A percentile compares a stretch with the other conserved stretches of the same genome.
Evolutionary conservation across 53 echinoderm and acorn worm genomes (phyloP).

Genomic region (Mesocentrotus franciscanus): DNA sequence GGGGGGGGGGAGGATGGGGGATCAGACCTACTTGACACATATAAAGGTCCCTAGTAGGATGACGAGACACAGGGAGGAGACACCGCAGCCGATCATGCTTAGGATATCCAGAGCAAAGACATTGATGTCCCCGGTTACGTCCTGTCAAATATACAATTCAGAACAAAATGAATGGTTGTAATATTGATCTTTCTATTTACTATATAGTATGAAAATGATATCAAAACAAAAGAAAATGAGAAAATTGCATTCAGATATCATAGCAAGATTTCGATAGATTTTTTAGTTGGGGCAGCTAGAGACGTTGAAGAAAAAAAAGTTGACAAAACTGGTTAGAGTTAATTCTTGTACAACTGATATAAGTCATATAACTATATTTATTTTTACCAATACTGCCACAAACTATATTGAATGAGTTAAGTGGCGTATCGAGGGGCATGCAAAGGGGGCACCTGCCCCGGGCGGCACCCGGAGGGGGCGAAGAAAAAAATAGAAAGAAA

Average conservation of each 20-base stretch:
- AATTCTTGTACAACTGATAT: no score
- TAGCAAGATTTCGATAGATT: background rate
- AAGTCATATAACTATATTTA: no score
- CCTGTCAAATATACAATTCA: slow-evolving; percentile 63
- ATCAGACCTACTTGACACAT: slow-evolving; percentile 67
- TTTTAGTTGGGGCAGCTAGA: no score
- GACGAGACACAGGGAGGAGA: slow-evolving; percentile 73
- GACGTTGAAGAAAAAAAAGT: no score
- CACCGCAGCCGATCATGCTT: slow-evolving; percentile 76
- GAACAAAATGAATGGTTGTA: background rate
- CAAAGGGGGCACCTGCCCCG: no score
- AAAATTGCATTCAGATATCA: background rate
- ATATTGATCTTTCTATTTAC: background rate
- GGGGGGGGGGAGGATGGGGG: background rate
- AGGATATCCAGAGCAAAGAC: slow-evolving; percentile 63
- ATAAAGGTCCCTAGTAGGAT: slow-evolving; percentile 73
- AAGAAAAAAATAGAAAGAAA: no score
- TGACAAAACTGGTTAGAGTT: no score
- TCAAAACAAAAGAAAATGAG: background rate
- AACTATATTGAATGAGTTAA: no score
- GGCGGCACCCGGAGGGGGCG: no score
- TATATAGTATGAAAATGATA: background rate
- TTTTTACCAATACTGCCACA: no score
- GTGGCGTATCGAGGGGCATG: no score
- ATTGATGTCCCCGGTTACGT: slow-evolving; percentile 66